These are phyloP conservation scores for Aleiodes alternator DNA, from an alignment of 2,888 invertebrate genomes.

Conservation along the genomic window DNA sequence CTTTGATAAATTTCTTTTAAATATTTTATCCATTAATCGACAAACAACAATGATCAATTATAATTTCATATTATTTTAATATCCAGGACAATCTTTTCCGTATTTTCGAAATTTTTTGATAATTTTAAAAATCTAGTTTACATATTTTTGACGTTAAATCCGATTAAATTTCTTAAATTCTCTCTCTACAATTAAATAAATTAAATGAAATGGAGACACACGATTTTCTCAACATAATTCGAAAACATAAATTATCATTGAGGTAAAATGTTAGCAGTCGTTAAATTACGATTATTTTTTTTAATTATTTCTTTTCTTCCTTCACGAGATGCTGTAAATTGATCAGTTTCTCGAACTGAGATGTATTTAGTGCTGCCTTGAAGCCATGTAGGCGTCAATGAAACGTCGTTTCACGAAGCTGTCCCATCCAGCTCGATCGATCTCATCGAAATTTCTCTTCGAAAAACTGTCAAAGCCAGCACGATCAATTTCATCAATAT, in stretches of 20 bases:
- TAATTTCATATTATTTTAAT: too few relatives aligned
- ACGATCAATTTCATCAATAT: constrained; percentile 77
- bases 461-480: constrained; percentile 75
- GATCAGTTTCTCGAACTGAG: not conserved
- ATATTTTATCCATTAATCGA: too few relatives aligned
- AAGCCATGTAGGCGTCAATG: constrained; percentile 46
- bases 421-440: constrained; percentile 80
- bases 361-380: constrained; percentile 47
- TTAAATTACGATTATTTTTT: constrained; percentile 4
- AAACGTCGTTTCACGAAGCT: constrained; percentile 76
- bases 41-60: too few relatives aligned
- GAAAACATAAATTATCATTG: constrained; percentile 20
- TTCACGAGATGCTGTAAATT: not conserved
- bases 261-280: constrained; percentile 31
- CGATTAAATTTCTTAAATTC: not conserved
- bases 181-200: not conserved
- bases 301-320: not conserved
- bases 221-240: not conserved
- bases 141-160: too few relatives aligned
- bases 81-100: too few relatives aligned
- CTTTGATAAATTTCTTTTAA: too few relatives aligned
- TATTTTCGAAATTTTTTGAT: too few relatives aligned
- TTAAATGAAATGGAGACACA: not conserved
- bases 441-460: constrained; percentile 81
- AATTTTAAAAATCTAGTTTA: too few relatives aligned